phyloP scores from a whole-genome alignment of 2,797 vertebrate genomes.

The Sebastes miniatus region DNA sequence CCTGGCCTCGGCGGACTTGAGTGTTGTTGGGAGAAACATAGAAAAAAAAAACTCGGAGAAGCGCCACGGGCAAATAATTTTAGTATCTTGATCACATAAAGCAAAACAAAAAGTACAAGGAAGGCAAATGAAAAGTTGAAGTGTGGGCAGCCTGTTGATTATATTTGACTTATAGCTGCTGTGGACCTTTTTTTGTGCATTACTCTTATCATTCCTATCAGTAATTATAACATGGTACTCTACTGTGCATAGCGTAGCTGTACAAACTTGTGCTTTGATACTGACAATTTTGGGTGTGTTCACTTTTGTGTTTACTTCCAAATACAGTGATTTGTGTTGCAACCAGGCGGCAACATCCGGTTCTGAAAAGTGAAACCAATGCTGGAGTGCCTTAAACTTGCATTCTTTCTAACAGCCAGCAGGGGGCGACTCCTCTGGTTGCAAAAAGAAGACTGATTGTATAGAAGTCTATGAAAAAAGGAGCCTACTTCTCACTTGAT shows the following conservation, averaged over 20 bases:
- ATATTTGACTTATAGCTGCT: neutral
- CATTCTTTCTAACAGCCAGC: too few species aligned
- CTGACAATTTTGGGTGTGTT: too few species aligned
- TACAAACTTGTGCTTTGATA: too few species aligned
- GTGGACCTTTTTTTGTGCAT: neutral
- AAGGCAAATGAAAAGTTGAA: slow-evolving; percentile 24
- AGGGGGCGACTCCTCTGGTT: too few species aligned
- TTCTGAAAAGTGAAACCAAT: too few species aligned
- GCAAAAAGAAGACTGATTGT: too few species aligned
- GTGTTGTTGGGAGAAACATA: slow-evolving; percentile 32
- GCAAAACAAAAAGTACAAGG: slow-evolving; percentile 32
- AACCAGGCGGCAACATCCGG: too few species aligned
- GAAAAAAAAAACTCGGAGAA: slow-evolving; percentile 15
- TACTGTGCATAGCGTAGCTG: too few species aligned
- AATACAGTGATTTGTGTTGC: too few species aligned
- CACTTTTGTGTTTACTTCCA: rapidly evolving
- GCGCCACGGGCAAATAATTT: slow-evolving; percentile 40
- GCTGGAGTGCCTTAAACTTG: too few species aligned
- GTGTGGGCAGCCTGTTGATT: slow-evolving; percentile 1
- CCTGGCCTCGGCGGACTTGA: slow-evolving; percentile 7
- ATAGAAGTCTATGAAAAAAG: too few species aligned
- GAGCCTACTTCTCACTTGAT: too few species aligned
- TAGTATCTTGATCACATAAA: slow-evolving; percentile 49
- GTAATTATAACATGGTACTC: neutral
- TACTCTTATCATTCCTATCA: neutral